Evolutionary conservation across 2,888 invertebrate species (phyloP).

Genomic region (Graphium colonna): DNA sequence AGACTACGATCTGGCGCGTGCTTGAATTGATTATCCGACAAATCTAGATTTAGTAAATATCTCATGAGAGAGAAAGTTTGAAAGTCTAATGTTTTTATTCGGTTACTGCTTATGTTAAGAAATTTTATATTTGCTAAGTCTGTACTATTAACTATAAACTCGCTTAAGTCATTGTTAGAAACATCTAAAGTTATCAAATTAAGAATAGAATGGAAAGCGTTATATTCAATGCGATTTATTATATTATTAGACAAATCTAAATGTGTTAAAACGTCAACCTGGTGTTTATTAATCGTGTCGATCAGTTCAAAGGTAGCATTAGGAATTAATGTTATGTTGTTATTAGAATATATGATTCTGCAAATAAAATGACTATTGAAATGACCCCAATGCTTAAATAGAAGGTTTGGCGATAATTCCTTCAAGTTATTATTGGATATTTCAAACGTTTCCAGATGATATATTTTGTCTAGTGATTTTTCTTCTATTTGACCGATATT

Average conservation of each 20-base stretch:
- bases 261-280: constrained; percentile 48
- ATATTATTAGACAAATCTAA: constrained; percentile 60
- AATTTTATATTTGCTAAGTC: constrained; percentile 49
- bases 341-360: constrained; percentile 59
- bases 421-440: constrained; percentile 57
- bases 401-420: constrained; percentile 47
- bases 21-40: constrained; percentile 55
- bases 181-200: constrained; percentile 52
- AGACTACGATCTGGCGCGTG: constrained; percentile 53
- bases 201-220: constrained; percentile 56
- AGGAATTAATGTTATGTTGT: constrained; percentile 47
- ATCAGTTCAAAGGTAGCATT: constrained; percentile 45
- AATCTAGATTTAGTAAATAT: constrained; percentile 60
- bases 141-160: constrained; percentile 50
- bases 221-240: constrained; percentile 52
- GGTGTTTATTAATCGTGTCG: constrained; percentile 24
- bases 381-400: constrained; percentile 63
- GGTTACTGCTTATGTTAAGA: constrained; percentile 61
- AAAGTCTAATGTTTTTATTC: constrained; percentile 44
- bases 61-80: constrained; percentile 55
- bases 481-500: constrained; percentile 52
- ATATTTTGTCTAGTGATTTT: constrained; percentile 54
- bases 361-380: constrained; percentile 48
- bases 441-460: constrained; percentile 64
- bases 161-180: constrained; percentile 50